Percentiles rank a stretch among this genome's conserved stretches.
Conservation (phyloP, 2,888 invertebrate species). For the Thymelicus sylvestris region DNA sequence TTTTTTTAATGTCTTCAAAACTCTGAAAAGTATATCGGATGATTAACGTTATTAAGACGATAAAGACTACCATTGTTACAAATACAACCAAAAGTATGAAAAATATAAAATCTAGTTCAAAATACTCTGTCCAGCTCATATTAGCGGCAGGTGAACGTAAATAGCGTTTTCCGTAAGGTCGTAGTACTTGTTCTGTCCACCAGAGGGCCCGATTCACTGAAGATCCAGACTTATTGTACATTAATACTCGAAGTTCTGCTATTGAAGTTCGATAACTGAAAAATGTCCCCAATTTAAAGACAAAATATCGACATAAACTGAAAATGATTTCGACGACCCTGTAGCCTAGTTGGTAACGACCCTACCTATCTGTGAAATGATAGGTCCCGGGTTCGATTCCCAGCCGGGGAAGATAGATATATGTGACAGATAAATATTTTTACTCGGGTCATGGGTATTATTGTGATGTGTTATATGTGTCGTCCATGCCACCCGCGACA, state of each 20-base stretch:
- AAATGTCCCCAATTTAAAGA: no score
- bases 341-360: no score
- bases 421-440: no score
- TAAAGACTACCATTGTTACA: background rate
- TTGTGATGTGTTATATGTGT: no score
- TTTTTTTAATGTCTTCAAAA: constrained; percentile 1
- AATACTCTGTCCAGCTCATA: constrained; percentile 50
- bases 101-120: constrained; percentile 46
- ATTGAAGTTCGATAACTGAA: no score
- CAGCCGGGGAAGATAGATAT: no score
- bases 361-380: no score
- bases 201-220: constrained; percentile 70
- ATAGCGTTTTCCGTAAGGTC: constrained; percentile 60
- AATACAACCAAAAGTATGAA: constrained; percentile 35
- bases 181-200: constrained; percentile 73
- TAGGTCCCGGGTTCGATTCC: no score
- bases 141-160: constrained; percentile 50
- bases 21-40: background rate
- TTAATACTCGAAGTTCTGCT: constrained; percentile 48
- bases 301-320: no score
- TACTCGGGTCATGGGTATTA: no score
- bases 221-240: constrained; percentile 63
- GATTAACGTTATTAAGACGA: background rate
- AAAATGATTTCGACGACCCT: no score
- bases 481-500: no score